Conservation (phyloP, 2,113 vertebrate species). For the Sturnus vulgaris region DNA sequence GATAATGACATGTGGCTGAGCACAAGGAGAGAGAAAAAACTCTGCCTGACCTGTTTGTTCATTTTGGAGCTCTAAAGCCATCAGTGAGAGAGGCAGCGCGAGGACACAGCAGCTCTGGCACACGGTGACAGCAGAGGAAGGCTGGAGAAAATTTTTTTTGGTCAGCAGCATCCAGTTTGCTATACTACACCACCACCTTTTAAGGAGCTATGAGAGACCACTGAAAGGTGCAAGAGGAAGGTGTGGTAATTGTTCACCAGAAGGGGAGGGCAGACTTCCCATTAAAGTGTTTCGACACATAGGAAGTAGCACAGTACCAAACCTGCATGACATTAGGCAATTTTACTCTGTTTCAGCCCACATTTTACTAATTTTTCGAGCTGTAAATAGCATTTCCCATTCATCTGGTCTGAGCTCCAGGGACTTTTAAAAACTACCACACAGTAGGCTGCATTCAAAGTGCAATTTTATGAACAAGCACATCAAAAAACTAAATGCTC, state of each 20-base stretch:
- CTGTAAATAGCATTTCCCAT: neutral
- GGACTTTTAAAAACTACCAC: neutral
- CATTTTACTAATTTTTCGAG: neutral
- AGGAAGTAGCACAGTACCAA: neutral
- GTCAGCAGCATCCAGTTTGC: neutral
- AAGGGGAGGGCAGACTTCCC: neutral
- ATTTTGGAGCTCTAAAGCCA: neutral
- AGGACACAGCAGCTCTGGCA: neutral
- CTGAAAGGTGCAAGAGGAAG: neutral
- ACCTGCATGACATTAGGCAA: neutral
- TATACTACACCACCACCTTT: neutral
- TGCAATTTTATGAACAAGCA: neutral
- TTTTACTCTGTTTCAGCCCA: neutral
- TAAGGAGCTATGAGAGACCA: neutral
- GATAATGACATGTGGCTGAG: neutral
- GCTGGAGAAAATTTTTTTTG: neutral
- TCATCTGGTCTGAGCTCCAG: neutral
- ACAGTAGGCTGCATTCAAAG: neutral
- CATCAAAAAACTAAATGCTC: neutral
- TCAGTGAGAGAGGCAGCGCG: neutral
- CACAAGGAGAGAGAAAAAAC: neutral
- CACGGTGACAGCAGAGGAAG: accelerated
- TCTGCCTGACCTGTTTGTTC: neutral
- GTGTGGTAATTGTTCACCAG: neutral
- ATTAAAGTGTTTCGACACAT: neutral